These are phyloP conservation scores for Philereme vetulata DNA, from an alignment of 2,888 invertebrate genomes.

Conservation along the genomic window DNA sequence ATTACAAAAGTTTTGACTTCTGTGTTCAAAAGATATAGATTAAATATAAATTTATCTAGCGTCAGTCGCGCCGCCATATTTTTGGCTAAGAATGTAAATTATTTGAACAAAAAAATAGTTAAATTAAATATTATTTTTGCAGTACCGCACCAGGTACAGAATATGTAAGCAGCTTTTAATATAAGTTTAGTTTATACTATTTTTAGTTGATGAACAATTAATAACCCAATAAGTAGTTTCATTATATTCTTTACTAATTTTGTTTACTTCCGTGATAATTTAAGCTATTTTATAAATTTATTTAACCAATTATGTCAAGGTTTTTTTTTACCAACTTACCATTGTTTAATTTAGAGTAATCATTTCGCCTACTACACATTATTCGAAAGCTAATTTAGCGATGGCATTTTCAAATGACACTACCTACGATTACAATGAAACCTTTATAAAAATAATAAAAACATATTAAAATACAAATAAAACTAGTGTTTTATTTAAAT, in stretches of 20 bases:
- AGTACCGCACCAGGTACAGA: slow-evolving; percentile 51
- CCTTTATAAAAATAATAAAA: slow-evolving; percentile 77
- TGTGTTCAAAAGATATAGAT: neutral
- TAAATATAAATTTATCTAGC: neutral
- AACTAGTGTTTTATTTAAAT: slow-evolving; percentile 56
- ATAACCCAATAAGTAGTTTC: slow-evolving; percentile 67
- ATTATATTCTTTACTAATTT: slow-evolving; percentile 56
- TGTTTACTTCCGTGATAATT: slow-evolving; percentile 46
- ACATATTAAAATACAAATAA: slow-evolving; percentile 58
- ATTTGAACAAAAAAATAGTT: slow-evolving; percentile 38
- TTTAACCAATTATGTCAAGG: slow-evolving; percentile 43
- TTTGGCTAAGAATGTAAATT: slow-evolving; percentile 36
- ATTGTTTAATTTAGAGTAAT: slow-evolving; percentile 67
- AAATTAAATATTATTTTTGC: slow-evolving; percentile 32
- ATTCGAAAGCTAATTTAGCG: slow-evolving; percentile 71
- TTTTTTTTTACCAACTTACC: slow-evolving; percentile 52
- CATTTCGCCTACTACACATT: slow-evolving; percentile 78
- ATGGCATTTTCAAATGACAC: slow-evolving; percentile 78
- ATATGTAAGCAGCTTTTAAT: slow-evolving; percentile 72
- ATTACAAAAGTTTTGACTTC: neutral
- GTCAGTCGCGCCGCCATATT: slow-evolving; percentile 16
- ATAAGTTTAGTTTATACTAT: slow-evolving; percentile 60
- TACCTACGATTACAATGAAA: slow-evolving; percentile 80
- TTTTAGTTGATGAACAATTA: slow-evolving; percentile 75
- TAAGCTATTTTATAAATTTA: slow-evolving; percentile 40